Evolutionary conservation across 2,797 vertebrate genomes (phyloP), one percentile per base, ranked within the genome.

Genomic region (Neosilurus hyrtlii): DNA sequence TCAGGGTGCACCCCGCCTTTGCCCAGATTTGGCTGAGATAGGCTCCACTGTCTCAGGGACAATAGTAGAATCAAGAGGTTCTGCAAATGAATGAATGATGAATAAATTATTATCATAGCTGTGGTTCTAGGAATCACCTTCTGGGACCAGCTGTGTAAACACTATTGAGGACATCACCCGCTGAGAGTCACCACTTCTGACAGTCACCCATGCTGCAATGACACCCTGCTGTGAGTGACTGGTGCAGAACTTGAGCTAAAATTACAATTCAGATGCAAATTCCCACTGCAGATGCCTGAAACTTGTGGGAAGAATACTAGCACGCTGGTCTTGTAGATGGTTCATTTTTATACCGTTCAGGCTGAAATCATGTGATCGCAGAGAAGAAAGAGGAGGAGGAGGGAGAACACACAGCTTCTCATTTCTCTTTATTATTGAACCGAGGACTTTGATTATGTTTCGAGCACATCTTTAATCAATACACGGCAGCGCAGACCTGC

Each of bases 151-250:
- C 89, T 89, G 79, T 43, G 72, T 90, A 88, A 93, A 89, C 91
- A 94, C 93, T 91, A 93, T 92, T 93, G 90, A 94, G 92, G 86
- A 76, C 89, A 67, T 65, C 12, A 73, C 89, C 87, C 90, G 90
- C 83, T 84, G 82, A 87, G 90, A 86, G 87, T 86, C 87, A 89
- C 89, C 89, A 82, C 87, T 90, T 62, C 6, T 86, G 61, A 65
- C 9, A 72, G 10, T 61, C 70, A 43, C 52, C 67, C 66, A 22
- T 75, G 75, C 56, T 7, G 14, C 71, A 81, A 18, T 62, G 59
- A 54, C 80, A 68, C 71, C 49, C 65, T 30, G 71, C 61, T 59
- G 49, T 74, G 37, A 85, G 73, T 30, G 66, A 20, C 14, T 37
- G 37, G 51, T 81, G 75, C 66, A 66, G 80, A 85, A 82, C 81